These are phyloP conservation scores for Gallinago paraguaiae DNA, from an alignment of 2,113 vertebrate species.

Conservation along the genomic window DNA sequence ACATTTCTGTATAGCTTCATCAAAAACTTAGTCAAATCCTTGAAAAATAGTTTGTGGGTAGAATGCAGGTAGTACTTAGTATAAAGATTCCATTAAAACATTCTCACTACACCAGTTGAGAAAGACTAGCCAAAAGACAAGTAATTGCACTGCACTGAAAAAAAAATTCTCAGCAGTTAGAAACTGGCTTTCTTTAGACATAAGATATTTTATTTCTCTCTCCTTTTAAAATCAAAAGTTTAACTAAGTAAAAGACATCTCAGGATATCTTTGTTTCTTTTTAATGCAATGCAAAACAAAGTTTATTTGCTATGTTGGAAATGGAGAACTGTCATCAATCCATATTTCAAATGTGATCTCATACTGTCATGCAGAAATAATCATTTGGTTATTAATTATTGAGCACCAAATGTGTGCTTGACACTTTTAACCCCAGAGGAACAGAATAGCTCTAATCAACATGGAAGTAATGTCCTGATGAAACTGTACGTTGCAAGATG, in stretches of 20 bases:
- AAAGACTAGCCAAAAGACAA: neutral
- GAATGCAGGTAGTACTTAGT: neutral
- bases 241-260: neutral
- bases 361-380: neutral
- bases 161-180: neutral
- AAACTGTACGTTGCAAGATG: neutral
- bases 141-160: neutral
- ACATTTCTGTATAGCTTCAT: neutral
- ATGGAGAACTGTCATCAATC: neutral
- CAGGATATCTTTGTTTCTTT: neutral
- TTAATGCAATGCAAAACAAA: neutral
- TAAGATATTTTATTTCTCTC: neutral
- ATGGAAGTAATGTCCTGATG: neutral
- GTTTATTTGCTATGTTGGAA: neutral
- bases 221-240: neutral
- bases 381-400: neutral
- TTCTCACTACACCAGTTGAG: accelerated
- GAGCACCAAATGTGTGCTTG: neutral
- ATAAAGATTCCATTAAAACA: neutral
- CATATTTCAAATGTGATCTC: neutral
- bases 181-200: neutral
- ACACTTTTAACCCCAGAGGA: neutral
- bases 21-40: neutral
- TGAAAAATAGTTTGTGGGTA: neutral
- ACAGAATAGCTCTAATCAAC: neutral